Evolutionary conservation across 2,888 invertebrate genomes (phyloP).

Genomic region (Ochropacha duplaris): DNA sequence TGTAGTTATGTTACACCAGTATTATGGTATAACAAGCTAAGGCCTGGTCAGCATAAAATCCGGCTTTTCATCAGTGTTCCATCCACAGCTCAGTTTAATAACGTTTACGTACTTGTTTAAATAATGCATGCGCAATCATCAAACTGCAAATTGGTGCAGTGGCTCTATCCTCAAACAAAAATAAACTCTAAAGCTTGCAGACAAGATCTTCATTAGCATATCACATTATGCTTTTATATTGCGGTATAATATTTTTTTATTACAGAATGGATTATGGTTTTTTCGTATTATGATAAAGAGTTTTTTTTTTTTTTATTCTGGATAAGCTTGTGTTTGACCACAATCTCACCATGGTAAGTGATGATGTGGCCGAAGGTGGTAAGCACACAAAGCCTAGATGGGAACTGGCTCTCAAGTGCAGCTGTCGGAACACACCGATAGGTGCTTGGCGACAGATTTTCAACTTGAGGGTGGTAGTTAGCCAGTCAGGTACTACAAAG

Average conservation of each 20-base stretch:
- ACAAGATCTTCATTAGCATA: neutral
- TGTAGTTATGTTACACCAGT: no score
- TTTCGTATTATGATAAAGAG: neutral
- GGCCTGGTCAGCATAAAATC: conserved; percentile 18
- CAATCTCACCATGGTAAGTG: no score
- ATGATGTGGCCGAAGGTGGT: no score
- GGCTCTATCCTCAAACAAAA: conserved; percentile 11
- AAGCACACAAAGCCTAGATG: no score
- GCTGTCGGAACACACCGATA: no score
- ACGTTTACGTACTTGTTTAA: conserved; percentile 23
- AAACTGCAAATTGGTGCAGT: conserved; percentile 15
- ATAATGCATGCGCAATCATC: conserved; percentile 36
- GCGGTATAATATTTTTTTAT: neutral
- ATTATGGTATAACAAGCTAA: no score
- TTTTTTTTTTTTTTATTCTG: no score
- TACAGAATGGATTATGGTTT: neutral
- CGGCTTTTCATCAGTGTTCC: conserved; percentile 21
- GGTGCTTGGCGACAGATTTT: no score
- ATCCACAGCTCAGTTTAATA: conserved; percentile 18
- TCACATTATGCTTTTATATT: neutral
- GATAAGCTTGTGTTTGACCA: no score
- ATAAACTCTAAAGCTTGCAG: conserved; percentile 5
- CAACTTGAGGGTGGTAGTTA: no score
- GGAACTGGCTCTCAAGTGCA: no score
- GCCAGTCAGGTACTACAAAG: no score